Evolutionary conservation across 2,113 vertebrate genomes (phyloP).

Genomic region (Calidris pygmaea): DNA sequence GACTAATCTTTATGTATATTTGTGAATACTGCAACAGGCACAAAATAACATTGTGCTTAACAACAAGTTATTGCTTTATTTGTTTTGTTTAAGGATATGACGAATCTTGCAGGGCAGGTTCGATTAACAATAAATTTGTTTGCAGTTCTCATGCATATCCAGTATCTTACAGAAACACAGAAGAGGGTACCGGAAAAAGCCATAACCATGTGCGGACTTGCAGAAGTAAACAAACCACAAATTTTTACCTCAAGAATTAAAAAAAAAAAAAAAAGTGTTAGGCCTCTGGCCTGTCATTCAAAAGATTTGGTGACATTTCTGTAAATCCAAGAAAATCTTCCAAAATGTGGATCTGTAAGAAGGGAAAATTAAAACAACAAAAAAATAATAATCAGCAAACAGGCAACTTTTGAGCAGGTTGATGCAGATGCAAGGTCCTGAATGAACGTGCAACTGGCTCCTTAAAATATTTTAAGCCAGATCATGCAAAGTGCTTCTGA

Average conservation of each 20-base stretch:
- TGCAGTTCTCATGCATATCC: conserved; percentile 34
- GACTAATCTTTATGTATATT: conserved; percentile 47
- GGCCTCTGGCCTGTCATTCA: background rate
- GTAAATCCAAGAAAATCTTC: background rate
- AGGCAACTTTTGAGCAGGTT: background rate
- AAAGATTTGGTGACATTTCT: background rate
- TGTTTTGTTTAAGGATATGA: conserved; percentile 29
- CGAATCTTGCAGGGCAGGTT: background rate
- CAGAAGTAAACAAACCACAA: background rate
- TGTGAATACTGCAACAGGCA: background rate
- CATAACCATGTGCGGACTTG: background rate
- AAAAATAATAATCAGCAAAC: background rate
- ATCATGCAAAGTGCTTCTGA: background rate
- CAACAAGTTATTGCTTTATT: conserved; percentile 19
- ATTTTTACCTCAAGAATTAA: background rate
- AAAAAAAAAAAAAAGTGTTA: background rate
- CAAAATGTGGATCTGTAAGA: background rate
- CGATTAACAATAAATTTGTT: background rate
- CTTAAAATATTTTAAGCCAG: background rate
- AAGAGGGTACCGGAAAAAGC: background rate
- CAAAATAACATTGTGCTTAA: conserved; percentile 43
- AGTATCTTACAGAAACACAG: background rate
- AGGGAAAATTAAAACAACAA: background rate
- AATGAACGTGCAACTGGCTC: background rate
- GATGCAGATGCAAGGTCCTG: background rate